These are phyloP conservation scores for Cancer borealis DNA, from an alignment of 2,888 invertebrate genomes.

Conservation along the genomic window DNA sequence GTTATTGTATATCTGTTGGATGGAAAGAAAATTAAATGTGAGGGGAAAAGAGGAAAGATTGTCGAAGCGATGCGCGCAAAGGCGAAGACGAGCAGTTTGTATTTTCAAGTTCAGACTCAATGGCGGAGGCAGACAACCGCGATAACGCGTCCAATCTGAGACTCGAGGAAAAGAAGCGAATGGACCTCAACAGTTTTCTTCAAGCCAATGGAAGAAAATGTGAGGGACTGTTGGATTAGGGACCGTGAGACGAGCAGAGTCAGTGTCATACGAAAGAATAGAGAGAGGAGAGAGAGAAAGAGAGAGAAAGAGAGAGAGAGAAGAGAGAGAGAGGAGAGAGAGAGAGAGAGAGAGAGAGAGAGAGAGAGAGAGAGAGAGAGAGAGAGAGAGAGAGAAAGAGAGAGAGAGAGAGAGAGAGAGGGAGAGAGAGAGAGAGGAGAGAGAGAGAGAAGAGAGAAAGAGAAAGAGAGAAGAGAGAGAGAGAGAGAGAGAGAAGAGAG, in stretches of 20 bases:
- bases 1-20: no score
- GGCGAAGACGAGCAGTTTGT: no score
- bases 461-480: background rate
- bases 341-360: constrained; percentile 15
- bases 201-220: background rate
- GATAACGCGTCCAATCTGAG: no score
- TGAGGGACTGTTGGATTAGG: background rate
- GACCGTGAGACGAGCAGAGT: background rate
- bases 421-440: background rate
- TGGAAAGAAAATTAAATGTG: no score
- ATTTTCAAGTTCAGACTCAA: no score
- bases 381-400: background rate
- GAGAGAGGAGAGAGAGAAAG: background rate
- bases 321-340: background rate
- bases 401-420: constrained; percentile 20
- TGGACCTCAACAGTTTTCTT: background rate
- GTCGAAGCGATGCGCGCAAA: no score
- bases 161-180: background rate
- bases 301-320: background rate
- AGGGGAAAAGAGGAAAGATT: no score
- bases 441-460: background rate
- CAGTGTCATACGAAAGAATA: background rate
- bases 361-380: background rate
- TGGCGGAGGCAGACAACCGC: no score
- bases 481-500: no score